Conservation (phyloP, 2,113 vertebrate genomes). For the Oreochromis niloticus region DNA sequence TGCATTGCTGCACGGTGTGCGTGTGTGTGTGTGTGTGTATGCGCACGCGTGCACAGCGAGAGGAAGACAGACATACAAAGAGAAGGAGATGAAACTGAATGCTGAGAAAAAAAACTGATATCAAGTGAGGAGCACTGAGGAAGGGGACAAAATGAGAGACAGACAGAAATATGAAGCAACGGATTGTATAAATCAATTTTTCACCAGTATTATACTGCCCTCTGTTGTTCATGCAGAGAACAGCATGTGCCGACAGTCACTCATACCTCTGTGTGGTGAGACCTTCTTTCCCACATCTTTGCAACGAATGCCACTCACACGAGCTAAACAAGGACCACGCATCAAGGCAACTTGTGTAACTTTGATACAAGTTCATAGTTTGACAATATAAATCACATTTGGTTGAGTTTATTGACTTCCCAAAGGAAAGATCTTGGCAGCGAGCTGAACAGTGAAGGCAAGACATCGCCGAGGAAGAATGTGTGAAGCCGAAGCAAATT, state of each 20-base stretch:
- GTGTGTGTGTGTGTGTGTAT: background rate
- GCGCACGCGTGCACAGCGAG: background rate
- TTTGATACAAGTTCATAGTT: slow-evolving; percentile 51
- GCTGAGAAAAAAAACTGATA: slow-evolving; percentile 25
- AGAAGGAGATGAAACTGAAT: slow-evolving; percentile 35
- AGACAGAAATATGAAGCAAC: slow-evolving; percentile 22
- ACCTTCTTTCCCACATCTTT: slow-evolving; percentile 6
- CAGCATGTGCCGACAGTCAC: background rate
- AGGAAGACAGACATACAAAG: slow-evolving; percentile 32
- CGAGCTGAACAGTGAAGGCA: slow-evolving; percentile 20
- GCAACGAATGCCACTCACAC: background rate
- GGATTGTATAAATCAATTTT: background rate
- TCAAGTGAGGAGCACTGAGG: slow-evolving; percentile 23
- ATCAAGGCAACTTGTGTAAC: slow-evolving; percentile 15
- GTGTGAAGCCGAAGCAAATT: slow-evolving; percentile 32
- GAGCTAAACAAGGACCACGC: background rate
- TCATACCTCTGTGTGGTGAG: background rate
- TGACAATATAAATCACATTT: slow-evolving; percentile 44
- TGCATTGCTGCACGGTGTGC: background rate
- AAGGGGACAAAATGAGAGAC: slow-evolving; percentile 19
- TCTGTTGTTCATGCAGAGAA: slow-evolving; percentile 39
- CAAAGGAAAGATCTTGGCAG: slow-evolving; percentile 35
- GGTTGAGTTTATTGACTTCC: slow-evolving; percentile 28
- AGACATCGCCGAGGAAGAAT: slow-evolving; percentile 21
- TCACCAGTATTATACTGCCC: slow-evolving; percentile 66